Evolutionary conservation across 64 coral and sea anemone genomes (phyloP).

Genomic region (Montipora efflorescens): DNA sequence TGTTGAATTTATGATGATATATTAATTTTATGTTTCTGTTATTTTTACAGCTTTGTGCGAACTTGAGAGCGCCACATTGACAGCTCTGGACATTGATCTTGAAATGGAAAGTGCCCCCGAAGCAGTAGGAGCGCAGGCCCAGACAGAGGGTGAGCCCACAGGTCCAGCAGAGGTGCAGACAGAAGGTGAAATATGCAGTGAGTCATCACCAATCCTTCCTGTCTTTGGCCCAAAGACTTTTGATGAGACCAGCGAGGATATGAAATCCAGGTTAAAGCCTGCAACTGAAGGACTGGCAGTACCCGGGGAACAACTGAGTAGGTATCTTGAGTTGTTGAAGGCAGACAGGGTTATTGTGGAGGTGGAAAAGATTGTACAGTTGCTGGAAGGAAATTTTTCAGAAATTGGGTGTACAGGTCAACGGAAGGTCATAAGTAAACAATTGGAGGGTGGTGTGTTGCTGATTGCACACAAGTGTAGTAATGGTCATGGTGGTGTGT

Average conservation of each 20-base stretch:
- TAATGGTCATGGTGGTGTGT: conserved; percentile 22
- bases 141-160: too few relatives aligned
- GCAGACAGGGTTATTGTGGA: conserved; percentile 38
- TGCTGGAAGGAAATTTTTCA: conserved; percentile 27
- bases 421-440: neutral
- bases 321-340: conserved; percentile 12
- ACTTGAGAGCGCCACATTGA: too few relatives aligned
- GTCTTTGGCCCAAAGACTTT: conserved; percentile 1
- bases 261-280: neutral
- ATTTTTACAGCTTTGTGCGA: too few relatives aligned
- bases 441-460: conserved; percentile 33
- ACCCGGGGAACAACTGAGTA: neutral
- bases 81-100: too few relatives aligned
- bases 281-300: conserved; percentile 4
- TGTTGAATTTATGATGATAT: too few relatives aligned
- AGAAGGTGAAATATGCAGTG: neutral
- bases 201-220: conserved; percentile 2
- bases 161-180: too few relatives aligned
- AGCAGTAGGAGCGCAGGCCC: too few relatives aligned
- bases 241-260: neutral
- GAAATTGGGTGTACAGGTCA: neutral
- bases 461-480: conserved; percentile 29
- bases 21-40: too few relatives aligned
- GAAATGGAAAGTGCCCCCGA: too few relatives aligned
- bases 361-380: conserved; percentile 22